Evolutionary conservation across 2,113 vertebrate species (phyloP).

Genomic region (Naja naja): DNA sequence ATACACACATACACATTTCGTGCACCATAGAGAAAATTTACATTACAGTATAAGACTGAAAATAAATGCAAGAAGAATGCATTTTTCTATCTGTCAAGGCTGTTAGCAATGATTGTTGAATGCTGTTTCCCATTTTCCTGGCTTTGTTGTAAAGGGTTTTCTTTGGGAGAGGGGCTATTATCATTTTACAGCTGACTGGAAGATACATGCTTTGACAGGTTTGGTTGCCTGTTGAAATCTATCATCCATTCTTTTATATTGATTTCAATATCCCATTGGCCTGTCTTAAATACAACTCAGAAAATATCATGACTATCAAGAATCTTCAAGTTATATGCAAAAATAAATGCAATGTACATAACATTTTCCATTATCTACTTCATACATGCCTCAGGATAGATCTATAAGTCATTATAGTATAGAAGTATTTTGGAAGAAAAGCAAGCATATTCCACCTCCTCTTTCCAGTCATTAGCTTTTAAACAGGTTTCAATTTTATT

Average conservation of each 20-base stretch:
- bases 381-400: neutral
- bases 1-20: too few species aligned
- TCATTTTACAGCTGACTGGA: slow-evolving; percentile 33
- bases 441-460: neutral
- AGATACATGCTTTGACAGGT: slow-evolving; percentile 43
- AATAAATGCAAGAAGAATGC: slow-evolving; percentile 28
- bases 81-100: neutral
- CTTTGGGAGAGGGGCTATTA: slow-evolving; percentile 30
- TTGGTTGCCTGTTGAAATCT: slow-evolving; percentile 53
- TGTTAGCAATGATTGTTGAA: slow-evolving; percentile 19
- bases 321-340: slow-evolving; percentile 43
- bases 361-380: neutral
- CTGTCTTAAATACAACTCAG: slow-evolving; percentile 56
- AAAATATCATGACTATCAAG: slow-evolving; percentile 51
- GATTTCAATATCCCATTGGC: slow-evolving; percentile 64
- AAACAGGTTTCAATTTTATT: neutral
- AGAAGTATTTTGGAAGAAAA: neutral
- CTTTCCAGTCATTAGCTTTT: neutral
- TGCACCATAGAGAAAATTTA: slow-evolving; percentile 14
- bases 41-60: slow-evolving; percentile 14
- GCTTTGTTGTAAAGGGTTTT: slow-evolving; percentile 30
- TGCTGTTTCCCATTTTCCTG: slow-evolving; percentile 36
- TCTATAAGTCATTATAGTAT: neutral
- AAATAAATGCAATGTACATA: slow-evolving; percentile 43
- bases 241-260: slow-evolving; percentile 35